phyloP scores from a whole-genome alignment of 2,113 vertebrate species.

The Caracal caracal region DNA sequence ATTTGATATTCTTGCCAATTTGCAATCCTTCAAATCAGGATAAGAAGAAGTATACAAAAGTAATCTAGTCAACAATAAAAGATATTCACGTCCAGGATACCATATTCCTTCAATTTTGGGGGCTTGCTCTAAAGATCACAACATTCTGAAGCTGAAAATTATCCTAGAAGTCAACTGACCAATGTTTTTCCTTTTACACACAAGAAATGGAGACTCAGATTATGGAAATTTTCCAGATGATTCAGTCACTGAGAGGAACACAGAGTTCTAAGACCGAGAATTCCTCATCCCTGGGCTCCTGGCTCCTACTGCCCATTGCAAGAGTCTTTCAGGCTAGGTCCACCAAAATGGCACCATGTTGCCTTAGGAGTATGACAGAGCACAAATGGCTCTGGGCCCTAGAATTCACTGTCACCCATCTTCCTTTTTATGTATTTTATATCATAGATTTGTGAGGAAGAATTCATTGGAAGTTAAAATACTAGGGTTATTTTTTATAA shows the following conservation, averaged over 20 bases:
- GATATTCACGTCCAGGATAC: fast-evolving
- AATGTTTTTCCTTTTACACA: background rate
- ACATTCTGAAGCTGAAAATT: background rate
- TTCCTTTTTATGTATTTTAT: background rate
- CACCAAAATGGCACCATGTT: background rate
- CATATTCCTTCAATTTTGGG: background rate
- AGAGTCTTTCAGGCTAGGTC: fast-evolving
- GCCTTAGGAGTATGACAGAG: too few relatives aligned
- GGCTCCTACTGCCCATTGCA: fast-evolving
- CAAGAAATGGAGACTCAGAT: background rate
- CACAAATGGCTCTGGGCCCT: fast-evolving
- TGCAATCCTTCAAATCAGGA: background rate
- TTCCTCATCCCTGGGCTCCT: background rate
- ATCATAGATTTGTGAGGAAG: background rate
- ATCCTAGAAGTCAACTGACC: background rate
- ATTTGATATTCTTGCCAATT: background rate
- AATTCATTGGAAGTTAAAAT: background rate
- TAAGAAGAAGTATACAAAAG: background rate
- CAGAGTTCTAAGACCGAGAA: background rate
- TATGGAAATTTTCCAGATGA: background rate
- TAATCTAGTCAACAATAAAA: background rate
- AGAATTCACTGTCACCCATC: background rate
- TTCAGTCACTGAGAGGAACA: fast-evolving
- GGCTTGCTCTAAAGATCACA: background rate
- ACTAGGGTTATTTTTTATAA: background rate